Percentiles rank a stretch among this genome's conserved stretches.
These are phyloP conservation scores for Chloropsis hardwickii DNA, from an alignment of 2,113 vertebrate genomes.

Conservation along the genomic window DNA sequence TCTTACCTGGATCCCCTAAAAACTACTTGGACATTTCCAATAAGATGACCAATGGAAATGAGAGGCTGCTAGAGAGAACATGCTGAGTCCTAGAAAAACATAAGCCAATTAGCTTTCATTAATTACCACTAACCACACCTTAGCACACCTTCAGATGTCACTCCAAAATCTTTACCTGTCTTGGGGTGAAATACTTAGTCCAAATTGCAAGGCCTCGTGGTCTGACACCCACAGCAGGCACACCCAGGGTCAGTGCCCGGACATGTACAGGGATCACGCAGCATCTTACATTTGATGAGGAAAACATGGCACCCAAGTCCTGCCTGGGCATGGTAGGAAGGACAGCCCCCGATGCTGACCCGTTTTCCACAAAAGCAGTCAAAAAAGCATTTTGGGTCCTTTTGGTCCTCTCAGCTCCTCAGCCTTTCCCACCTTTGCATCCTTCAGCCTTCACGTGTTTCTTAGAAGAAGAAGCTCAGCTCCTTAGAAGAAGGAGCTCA, in stretches of 20 bases:
- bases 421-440: background rate
- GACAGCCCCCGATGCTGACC: background rate
- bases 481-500: background rate
- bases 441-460: background rate
- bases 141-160: background rate
- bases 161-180: background rate
- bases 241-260: background rate
- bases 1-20: background rate
- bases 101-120: background rate
- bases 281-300: background rate
- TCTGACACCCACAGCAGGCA: background rate
- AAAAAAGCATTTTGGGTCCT: background rate
- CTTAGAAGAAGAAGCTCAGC: background rate
- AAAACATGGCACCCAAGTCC: background rate
- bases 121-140: slow-evolving; percentile 4
- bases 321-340: background rate
- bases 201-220: background rate
- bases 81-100: background rate
- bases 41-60: background rate
- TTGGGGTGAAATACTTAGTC: background rate
- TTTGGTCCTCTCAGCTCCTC: background rate
- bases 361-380: background rate
- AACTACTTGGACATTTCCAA: background rate
- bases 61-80: background rate
- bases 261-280: accelerated